Percentiles rank a stretch among this genome's conserved stretches.
phyloP scores from a whole-genome alignment of 1,140 invertebrate genomes.

The Bombus huntii region DNA sequence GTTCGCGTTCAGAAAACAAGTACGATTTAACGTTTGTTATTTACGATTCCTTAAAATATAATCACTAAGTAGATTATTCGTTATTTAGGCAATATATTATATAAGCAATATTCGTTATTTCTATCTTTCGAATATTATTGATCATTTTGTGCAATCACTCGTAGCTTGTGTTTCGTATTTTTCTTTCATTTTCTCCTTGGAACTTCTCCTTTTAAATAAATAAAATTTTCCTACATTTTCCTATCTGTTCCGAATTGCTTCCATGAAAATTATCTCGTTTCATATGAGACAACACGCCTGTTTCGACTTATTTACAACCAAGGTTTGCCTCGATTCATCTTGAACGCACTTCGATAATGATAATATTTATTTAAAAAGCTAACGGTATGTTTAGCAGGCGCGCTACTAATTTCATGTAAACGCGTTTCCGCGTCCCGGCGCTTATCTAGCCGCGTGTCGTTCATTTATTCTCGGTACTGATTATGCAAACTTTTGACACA shows the following conservation, averaged over 20 bases:
- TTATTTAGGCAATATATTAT: too few relatives aligned
- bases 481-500: conserved; percentile 64
- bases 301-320: too few relatives aligned
- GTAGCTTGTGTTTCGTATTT: too few relatives aligned
- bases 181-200: too few relatives aligned
- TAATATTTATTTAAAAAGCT: conserved; percentile 15
- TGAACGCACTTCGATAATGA: neutral
- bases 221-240: too few relatives aligned
- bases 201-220: too few relatives aligned
- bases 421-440: conserved; percentile 39
- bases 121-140: neutral
- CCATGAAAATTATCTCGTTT: neutral
- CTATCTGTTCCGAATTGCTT: too few relatives aligned
- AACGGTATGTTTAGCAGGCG: neutral
- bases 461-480: conserved; percentile 60
- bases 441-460: conserved; percentile 12
- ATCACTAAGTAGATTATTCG: too few relatives aligned
- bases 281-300: neutral
- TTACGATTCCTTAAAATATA: neutral
- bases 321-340: neutral
- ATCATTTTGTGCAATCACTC: neutral
- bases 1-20: neutral
- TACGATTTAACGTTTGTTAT: neutral
- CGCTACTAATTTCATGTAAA: conserved; percentile 29
- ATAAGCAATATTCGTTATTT: neutral